Evolutionary conservation across 64 coral and sea anemone genomes (phyloP).

Genomic region (Montipora capricornis): DNA sequence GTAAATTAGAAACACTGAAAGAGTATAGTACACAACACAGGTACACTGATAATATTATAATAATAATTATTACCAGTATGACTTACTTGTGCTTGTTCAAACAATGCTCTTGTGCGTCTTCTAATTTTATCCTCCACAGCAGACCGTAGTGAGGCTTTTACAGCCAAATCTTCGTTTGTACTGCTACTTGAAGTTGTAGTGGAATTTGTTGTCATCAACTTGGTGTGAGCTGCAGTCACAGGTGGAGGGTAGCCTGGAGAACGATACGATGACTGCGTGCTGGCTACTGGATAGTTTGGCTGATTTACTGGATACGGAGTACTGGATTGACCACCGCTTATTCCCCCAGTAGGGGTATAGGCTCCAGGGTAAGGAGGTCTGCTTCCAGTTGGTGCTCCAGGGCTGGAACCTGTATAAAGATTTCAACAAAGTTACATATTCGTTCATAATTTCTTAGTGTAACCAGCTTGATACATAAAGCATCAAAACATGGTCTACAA

Average conservation of each 20-base stretch:
- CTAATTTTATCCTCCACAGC: slow-evolving; percentile 92
- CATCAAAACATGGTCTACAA: too few relatives aligned
- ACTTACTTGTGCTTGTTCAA: slow-evolving; percentile 93
- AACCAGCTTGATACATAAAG: too few relatives aligned
- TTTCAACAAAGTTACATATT: too few relatives aligned
- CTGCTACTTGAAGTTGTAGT: slow-evolving; percentile 47
- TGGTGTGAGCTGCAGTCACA: slow-evolving; percentile 28
- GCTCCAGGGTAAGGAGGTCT: slow-evolving; percentile 39
- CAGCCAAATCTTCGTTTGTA: slow-evolving; percentile 72
- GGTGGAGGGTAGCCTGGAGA: slow-evolving; percentile 32
- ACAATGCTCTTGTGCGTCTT: slow-evolving; percentile 79
- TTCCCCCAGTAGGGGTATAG: slow-evolving; percentile 20
- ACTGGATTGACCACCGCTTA: background rate
- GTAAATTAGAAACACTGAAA: background rate
- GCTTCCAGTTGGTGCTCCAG: slow-evolving; percentile 6
- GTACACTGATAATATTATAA: too few relatives aligned
- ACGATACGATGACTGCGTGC: slow-evolving; percentile 17
- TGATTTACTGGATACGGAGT: slow-evolving; percentile 13
- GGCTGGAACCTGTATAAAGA: slow-evolving; percentile 33
- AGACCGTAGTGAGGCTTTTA: slow-evolving; percentile 83
- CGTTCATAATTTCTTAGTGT: too few relatives aligned
- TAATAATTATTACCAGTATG: too few relatives aligned
- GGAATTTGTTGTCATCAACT: slow-evolving; percentile 3
- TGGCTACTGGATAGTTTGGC: background rate
- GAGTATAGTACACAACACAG: too few relatives aligned